Conservation (phyloP, 2,888 invertebrate species). For the Drosophila macrospina region DNA sequence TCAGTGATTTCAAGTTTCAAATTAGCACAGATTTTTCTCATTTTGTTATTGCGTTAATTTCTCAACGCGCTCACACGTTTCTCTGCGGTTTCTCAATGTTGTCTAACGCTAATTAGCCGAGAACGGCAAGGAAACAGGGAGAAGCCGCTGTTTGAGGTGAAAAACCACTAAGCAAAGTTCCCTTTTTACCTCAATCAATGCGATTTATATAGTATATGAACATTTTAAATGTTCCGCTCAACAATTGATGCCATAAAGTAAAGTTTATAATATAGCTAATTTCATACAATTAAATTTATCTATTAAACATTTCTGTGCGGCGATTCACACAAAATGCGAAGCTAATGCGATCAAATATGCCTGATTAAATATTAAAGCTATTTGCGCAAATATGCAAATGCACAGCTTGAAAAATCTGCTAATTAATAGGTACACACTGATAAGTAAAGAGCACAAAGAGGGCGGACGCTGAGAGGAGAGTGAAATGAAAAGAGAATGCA, state of each 20-base stretch:
- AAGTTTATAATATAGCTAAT: slow-evolving; percentile 17
- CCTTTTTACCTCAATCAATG: background rate
- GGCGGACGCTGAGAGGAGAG: background rate
- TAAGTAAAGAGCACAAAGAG: background rate
- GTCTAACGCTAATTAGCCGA: slow-evolving; percentile 52
- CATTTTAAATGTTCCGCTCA: background rate
- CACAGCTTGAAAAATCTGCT: slow-evolving; percentile 28
- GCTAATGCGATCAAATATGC: slow-evolving; percentile 19
- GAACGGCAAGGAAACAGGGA: background rate
- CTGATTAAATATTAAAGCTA: slow-evolving; percentile 34
- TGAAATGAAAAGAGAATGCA: background rate
- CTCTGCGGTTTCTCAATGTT: slow-evolving; percentile 53
- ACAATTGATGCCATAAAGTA: slow-evolving; percentile 20
- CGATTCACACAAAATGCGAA: slow-evolving; percentile 19
- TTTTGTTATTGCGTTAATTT: slow-evolving; percentile 54
- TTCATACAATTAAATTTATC: slow-evolving; percentile 34
- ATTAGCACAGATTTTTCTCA: slow-evolving; percentile 55
- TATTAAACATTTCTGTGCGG: slow-evolving; percentile 23
- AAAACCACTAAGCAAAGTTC: background rate
- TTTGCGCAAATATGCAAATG: slow-evolving; percentile 32
- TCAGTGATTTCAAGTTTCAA: slow-evolving; percentile 64
- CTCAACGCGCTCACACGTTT: slow-evolving; percentile 55
- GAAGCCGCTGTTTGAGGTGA: background rate
- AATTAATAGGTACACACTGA: slow-evolving; percentile 28
- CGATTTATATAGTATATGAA: background rate